Evolutionary conservation across 2,113 vertebrate species (phyloP).

Genomic region (Raphicerus campestris): DNA sequence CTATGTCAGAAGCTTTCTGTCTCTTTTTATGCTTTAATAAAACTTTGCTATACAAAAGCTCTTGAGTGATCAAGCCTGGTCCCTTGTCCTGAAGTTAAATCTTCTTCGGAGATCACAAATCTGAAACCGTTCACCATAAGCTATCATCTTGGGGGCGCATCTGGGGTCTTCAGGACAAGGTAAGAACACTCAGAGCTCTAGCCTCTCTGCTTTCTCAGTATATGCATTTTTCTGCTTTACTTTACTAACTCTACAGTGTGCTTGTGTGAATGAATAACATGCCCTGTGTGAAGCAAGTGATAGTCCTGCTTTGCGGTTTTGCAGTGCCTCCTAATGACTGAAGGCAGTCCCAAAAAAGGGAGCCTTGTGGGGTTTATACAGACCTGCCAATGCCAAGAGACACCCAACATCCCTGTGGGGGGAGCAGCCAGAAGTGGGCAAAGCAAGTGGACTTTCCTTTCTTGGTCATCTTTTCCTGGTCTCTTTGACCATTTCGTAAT

Average conservation of each 20-base stretch:
- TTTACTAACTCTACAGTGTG: background rate
- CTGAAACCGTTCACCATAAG: accelerated
- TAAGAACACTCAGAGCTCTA: background rate
- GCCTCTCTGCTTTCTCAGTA: background rate
- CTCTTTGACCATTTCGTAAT: background rate
- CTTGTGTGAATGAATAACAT: background rate
- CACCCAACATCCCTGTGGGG: background rate
- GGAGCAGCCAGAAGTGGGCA: background rate
- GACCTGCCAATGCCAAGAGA: background rate
- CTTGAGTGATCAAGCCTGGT: background rate
- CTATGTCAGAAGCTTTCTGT: background rate
- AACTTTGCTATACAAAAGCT: background rate
- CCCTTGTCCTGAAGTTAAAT: background rate
- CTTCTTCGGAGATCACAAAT: background rate
- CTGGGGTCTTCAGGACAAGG: background rate
- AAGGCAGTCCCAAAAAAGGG: background rate
- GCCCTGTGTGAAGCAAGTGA: background rate
- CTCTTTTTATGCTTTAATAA: background rate
- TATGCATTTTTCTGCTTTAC: background rate
- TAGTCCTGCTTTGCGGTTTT: background rate
- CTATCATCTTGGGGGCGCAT: background rate
- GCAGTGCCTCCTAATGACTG: background rate
- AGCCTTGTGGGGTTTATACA: background rate
- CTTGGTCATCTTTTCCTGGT: background rate
- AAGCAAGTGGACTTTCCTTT: background rate